These are phyloP conservation scores for Ectemnius continuus DNA, from an alignment of 2,888 invertebrate species.

Conservation along the genomic window DNA sequence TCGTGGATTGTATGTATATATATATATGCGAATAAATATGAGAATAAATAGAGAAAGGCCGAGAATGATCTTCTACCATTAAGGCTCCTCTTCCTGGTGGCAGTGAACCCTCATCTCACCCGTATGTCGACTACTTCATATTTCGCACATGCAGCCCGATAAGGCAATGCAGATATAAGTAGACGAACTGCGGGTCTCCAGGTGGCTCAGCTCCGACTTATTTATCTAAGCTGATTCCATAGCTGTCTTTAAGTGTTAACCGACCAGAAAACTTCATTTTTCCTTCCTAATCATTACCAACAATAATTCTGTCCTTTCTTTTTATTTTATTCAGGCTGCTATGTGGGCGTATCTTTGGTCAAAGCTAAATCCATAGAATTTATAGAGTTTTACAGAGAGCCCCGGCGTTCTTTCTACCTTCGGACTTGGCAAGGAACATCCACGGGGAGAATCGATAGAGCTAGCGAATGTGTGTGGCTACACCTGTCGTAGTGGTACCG, in stretches of 20 bases:
- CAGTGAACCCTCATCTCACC: constrained; percentile 7
- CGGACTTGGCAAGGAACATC: constrained; percentile 22
- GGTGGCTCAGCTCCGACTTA: not conserved
- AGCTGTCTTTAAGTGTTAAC: too few relatives aligned
- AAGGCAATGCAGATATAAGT: not conserved
- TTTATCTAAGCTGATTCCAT: too few relatives aligned
- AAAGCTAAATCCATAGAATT: too few relatives aligned
- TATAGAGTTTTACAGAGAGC: too few relatives aligned
- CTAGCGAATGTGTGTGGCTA: constrained; percentile 20
- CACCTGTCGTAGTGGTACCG: constrained; percentile 49
- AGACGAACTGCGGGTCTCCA: not conserved
- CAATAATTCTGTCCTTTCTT: too few relatives aligned
- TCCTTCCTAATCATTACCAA: too few relatives aligned
- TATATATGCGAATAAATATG: constrained; percentile 34
- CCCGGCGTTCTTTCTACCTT: not conserved
- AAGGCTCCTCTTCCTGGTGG: not conserved
- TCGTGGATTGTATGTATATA: constrained; percentile 42
- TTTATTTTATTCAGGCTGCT: too few relatives aligned
- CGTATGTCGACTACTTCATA: constrained; percentile 7
- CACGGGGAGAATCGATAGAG: constrained; percentile 43
- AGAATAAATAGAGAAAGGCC: constrained; percentile 29
- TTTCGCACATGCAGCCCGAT: not conserved
- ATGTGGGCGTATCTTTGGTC: too few relatives aligned
- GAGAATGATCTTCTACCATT: not conserved
- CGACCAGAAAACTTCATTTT: too few relatives aligned